Evolutionary conservation across 35 echinoderm and acorn worm genomes (phyloP).

Genomic region (Lytechinus variegatus): DNA sequence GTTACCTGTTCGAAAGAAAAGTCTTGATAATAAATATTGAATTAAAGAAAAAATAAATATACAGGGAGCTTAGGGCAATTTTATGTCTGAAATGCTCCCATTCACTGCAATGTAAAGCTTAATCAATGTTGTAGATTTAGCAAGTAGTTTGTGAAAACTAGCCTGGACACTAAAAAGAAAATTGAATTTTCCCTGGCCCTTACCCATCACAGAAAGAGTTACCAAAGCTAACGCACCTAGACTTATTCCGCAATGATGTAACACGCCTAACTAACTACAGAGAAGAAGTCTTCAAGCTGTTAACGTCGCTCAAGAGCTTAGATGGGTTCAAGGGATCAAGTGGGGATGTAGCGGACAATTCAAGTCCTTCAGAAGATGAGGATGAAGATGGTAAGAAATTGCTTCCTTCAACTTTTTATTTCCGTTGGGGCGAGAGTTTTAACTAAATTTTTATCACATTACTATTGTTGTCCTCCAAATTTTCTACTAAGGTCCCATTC

Average conservation of each 20-base stretch:
- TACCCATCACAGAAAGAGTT: constrained; percentile 22
- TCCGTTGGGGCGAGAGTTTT: too few species aligned
- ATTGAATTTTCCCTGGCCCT: background rate
- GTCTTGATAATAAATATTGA: too few species aligned
- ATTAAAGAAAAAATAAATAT: too few species aligned
- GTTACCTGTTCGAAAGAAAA: too few species aligned
- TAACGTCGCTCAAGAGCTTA: constrained; percentile 27
- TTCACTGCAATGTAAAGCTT: too few species aligned
- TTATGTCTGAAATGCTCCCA: background rate
- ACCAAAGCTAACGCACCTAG: constrained; percentile 45
- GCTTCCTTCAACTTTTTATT: background rate
- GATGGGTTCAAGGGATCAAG: constrained; percentile 38
- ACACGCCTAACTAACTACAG: constrained; percentile 40
- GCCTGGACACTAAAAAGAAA: background rate
- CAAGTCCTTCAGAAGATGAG: constrained; percentile 44
- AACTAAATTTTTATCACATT: too few species aligned
- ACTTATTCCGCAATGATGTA: constrained; percentile 38
- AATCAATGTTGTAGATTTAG: background rate
- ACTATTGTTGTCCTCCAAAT: too few species aligned
- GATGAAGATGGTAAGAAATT: constrained; percentile 36
- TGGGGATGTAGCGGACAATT: constrained; percentile 46
- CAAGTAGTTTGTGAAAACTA: background rate
- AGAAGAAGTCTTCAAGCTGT: constrained; percentile 14
- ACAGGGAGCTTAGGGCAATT: background rate
- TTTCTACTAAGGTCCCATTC: too few species aligned